Conservation (phyloP, 1,140 invertebrate genomes). For the Drosophila nasuta region DNA sequence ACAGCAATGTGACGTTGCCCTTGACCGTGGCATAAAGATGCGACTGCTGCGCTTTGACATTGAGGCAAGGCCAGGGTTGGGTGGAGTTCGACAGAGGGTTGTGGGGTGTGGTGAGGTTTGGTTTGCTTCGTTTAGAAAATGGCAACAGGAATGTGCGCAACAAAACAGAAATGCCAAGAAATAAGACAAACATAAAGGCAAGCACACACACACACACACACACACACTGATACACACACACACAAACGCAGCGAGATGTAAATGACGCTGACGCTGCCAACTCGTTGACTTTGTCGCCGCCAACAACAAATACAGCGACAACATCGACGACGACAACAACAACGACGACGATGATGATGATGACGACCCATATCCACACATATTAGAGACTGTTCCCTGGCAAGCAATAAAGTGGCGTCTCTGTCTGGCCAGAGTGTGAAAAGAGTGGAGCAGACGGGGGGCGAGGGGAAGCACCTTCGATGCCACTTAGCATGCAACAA, state of each 20-base stretch:
- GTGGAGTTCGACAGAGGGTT: background rate
- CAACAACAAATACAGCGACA: conserved; percentile 9
- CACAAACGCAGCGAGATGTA: conserved; percentile 37
- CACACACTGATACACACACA: background rate
- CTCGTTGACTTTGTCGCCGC: conserved; percentile 47
- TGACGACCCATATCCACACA: conserved; percentile 55
- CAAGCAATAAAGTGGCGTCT: conserved; percentile 38
- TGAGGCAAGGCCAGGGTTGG: conserved; percentile 19
- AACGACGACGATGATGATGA: conserved; percentile 24
- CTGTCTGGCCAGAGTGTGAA: background rate
- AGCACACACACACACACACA: background rate
- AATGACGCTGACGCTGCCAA: conserved; percentile 49
- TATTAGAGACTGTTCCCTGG: conserved; percentile 44
- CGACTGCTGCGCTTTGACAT: conserved; percentile 44
- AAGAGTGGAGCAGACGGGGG: background rate
- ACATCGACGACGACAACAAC: conserved; percentile 3
- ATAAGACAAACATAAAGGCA: conserved; percentile 48
- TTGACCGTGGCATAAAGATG: conserved; percentile 58
- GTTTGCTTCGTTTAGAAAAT: conserved; percentile 13
- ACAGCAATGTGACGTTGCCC: conserved; percentile 36
- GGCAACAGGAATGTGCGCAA: conserved; percentile 43
- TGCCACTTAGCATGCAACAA: conserved; percentile 53
- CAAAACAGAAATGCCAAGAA: conserved; percentile 59
- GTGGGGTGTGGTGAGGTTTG: background rate
- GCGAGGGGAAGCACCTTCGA: conserved; percentile 4